Conservation (phyloP, 2,888 invertebrate species). For the Hypomecis punctinalis region DNA sequence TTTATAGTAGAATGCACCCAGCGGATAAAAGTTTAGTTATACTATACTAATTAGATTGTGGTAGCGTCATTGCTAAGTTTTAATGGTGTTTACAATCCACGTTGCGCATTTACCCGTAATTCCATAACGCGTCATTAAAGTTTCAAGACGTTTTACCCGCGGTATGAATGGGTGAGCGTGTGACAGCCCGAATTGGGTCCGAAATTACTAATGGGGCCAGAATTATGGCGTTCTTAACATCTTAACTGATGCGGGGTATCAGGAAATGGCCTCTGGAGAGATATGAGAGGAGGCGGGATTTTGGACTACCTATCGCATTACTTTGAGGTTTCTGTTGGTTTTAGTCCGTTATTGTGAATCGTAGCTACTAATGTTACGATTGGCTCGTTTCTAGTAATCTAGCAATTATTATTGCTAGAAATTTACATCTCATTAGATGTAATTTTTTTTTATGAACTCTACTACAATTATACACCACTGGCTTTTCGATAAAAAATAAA, state of each 20-base stretch:
- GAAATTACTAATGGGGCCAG: constrained; percentile 19
- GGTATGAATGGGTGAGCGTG: constrained; percentile 15
- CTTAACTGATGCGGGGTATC: constrained; percentile 25
- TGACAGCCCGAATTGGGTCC: constrained; percentile 24
- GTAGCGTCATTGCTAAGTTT: background rate
- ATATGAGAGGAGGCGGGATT: background rate
- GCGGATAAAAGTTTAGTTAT: no score
- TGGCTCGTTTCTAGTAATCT: no score
- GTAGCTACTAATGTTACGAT: no score
- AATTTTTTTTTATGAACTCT: no score
- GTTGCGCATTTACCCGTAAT: background rate
- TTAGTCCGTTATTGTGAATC: no score
- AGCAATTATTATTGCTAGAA: no score
- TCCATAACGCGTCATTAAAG: constrained; percentile 13
- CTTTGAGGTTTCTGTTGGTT: background rate
- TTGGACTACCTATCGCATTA: background rate
- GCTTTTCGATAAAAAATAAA: no score
- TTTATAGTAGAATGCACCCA: no score
- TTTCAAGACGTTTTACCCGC: constrained; percentile 1
- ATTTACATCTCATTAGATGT: no score
- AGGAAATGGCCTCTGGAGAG: constrained; percentile 18
- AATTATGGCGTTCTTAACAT: constrained; percentile 26
- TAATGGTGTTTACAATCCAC: constrained; percentile 4
- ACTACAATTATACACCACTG: no score
- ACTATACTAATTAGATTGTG: no score